A percentile compares a stretch with the other conserved stretches of the same genome.
phyloP scores from a whole-genome alignment of 2,113 vertebrate species.

The Muscicapa adusta region DNA sequence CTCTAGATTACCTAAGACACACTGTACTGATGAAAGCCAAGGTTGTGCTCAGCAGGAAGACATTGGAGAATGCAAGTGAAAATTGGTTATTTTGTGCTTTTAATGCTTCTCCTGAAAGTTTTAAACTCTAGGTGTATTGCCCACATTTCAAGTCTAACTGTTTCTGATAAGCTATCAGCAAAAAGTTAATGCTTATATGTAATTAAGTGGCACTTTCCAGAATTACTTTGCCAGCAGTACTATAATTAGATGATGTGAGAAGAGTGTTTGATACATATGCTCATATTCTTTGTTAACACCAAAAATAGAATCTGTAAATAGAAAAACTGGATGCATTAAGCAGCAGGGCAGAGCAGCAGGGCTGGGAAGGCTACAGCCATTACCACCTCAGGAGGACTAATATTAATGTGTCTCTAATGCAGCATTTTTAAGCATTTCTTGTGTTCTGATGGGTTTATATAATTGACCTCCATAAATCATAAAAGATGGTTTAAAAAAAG shows the following conservation, averaged over 20 bases:
- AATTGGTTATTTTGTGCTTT: constrained; percentile 19
- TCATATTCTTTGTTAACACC: constrained; percentile 30
- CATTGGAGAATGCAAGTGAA: background rate
- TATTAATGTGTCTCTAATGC: constrained; percentile 57
- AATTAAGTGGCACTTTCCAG: constrained; percentile 58
- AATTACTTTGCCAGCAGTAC: background rate
- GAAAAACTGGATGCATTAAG: constrained; percentile 17
- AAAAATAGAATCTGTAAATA: constrained; percentile 49
- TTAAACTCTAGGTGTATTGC: background rate
- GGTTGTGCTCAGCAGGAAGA: background rate
- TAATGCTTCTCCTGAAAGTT: background rate
- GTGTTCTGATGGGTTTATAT: constrained; percentile 40
- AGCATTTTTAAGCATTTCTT: constrained; percentile 42
- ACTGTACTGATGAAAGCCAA: rapidly evolving
- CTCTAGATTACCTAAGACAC: background rate
- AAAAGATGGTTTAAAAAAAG: constrained; percentile 12
- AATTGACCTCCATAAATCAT: constrained; percentile 45
- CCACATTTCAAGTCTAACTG: constrained; percentile 21
- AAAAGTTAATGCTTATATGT: constrained; percentile 32
- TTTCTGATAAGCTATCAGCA: constrained; percentile 51
- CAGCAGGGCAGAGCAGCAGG: constrained; percentile 15
- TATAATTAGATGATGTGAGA: background rate
- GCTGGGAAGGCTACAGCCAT: background rate
- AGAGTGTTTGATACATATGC: background rate
- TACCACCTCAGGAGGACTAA: background rate